phyloP scores from a whole-genome alignment of 2,888 invertebrate species.

The Pycnomerus fuliginosus region DNA sequence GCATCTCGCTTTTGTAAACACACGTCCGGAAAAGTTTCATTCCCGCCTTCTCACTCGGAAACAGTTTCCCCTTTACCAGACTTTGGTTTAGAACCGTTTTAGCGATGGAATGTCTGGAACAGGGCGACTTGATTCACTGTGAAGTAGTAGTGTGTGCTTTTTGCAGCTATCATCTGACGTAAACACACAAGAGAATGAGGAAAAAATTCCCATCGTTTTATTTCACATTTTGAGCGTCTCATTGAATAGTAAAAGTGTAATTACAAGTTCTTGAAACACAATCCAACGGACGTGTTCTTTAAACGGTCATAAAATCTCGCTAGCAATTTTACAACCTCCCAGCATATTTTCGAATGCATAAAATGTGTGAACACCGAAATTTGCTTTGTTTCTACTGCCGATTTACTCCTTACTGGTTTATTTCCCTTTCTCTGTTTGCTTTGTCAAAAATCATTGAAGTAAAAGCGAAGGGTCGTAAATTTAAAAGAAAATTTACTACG shows the following conservation, averaged over 20 bases:
- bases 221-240: slow-evolving; percentile 30
- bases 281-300: slow-evolving; percentile 23
- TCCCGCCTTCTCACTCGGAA: slow-evolving; percentile 27
- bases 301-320: slow-evolving; percentile 15
- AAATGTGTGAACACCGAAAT: slow-evolving; percentile 17
- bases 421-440: slow-evolving; percentile 26
- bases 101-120: slow-evolving; percentile 39
- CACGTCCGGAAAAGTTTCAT: slow-evolving; percentile 38
- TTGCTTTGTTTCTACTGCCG: slow-evolving; percentile 20
- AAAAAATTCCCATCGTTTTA: slow-evolving; percentile 31
- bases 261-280: slow-evolving; percentile 31
- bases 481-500: slow-evolving; percentile 22
- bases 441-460: slow-evolving; percentile 27
- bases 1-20: slow-evolving; percentile 25
- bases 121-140: slow-evolving; percentile 44
- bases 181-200: slow-evolving; percentile 35
- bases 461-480: slow-evolving; percentile 24
- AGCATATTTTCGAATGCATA: slow-evolving; percentile 19
- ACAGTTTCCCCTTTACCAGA: slow-evolving; percentile 39
- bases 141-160: slow-evolving; percentile 30
- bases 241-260: slow-evolving; percentile 35
- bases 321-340: slow-evolving; percentile 10
- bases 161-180: slow-evolving; percentile 43
- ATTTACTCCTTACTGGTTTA: slow-evolving; percentile 18
- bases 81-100: slow-evolving; percentile 44